phyloP scores from a whole-genome alignment of 2,797 vertebrate species.

The Pelochelys cantorii region DNA sequence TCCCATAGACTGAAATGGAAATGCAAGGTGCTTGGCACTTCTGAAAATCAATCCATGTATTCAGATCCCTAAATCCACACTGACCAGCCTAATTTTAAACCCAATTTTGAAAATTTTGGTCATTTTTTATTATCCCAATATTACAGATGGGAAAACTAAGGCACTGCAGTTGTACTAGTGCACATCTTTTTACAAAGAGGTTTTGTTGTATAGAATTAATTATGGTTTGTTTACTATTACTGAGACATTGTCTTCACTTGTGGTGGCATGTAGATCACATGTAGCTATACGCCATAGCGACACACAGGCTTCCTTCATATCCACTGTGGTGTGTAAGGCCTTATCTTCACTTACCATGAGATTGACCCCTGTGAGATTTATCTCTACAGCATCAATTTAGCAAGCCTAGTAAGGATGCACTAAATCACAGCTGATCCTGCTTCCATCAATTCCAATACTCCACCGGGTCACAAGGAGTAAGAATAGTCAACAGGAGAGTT shows the following conservation, averaged over 20 bases:
- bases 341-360: too few species aligned
- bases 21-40: background rate
- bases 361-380: too few species aligned
- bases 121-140: background rate
- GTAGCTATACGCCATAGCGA: background rate
- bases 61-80: background rate
- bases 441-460: too few species aligned
- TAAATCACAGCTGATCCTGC: too few species aligned
- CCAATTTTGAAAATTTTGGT: background rate
- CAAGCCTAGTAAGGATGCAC: too few species aligned
- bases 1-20: background rate
- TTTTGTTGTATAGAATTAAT: background rate
- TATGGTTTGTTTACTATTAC: background rate
- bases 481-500: too few species aligned
- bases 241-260: background rate
- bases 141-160: background rate
- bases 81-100: background rate
- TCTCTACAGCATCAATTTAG: too few species aligned
- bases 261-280: background rate
- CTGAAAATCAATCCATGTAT: background rate
- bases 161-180: fast-evolving
- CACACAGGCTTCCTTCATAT: background rate
- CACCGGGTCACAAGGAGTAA: too few species aligned
- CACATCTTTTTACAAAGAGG: background rate
- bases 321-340: background rate